Evolutionary conservation across 2,797 vertebrate genomes (phyloP).

Genomic region (Spinus pinus): DNA sequence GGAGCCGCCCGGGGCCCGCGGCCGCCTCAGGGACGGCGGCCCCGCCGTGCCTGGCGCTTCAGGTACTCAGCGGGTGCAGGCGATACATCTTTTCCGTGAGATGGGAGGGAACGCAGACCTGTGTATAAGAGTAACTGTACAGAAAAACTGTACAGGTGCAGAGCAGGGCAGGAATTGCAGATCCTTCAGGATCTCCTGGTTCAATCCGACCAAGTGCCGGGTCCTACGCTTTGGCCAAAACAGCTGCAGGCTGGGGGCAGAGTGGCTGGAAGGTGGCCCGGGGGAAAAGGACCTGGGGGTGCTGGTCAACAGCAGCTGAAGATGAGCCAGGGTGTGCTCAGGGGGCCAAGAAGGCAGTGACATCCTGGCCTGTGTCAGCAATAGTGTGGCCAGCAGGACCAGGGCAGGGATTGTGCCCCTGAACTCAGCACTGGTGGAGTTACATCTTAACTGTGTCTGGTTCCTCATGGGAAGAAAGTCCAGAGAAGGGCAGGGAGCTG

Average conservation of each 20-base stretch:
- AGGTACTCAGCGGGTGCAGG: accelerated
- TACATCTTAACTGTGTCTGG: neutral
- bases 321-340: neutral
- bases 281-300: accelerated
- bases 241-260: accelerated
- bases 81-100: accelerated
- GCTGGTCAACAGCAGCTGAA: accelerated
- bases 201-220: accelerated
- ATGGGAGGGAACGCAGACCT: neutral
- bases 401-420: accelerated
- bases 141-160: accelerated
- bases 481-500: neutral
- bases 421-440: neutral
- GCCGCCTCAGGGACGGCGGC: accelerated
- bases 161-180: neutral
- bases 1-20: accelerated
- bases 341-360: accelerated
- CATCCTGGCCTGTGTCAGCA: neutral
- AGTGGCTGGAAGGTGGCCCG: neutral
- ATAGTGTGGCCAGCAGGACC: accelerated
- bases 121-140: accelerated
- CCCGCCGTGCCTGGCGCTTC: accelerated
- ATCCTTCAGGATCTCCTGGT: no score
- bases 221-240: neutral
- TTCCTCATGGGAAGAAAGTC: neutral